These are phyloP conservation scores for Nothobranchius kuhntae DNA, from an alignment of 2,113 vertebrate species.

Conservation along the genomic window DNA sequence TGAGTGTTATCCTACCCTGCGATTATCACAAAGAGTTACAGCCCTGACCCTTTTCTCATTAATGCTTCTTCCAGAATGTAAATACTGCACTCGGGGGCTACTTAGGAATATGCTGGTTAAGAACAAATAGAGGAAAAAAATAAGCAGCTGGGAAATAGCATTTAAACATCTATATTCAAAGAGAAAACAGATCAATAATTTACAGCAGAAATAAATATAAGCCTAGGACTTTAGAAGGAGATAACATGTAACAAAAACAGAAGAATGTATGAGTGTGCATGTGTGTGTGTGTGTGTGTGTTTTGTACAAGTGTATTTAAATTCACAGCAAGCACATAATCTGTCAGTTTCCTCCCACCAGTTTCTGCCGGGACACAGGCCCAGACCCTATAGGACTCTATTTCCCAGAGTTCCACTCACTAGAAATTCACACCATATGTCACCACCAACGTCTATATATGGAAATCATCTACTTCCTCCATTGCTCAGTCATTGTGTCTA, in stretches of 20 bases:
- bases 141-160: conserved; percentile 6
- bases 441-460: too few relatives aligned
- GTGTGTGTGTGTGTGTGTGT: too few relatives aligned
- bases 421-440: too few relatives aligned
- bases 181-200: neutral
- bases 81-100: conserved; percentile 9
- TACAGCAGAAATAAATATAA: neutral
- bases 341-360: too few relatives aligned
- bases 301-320: neutral
- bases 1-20: conserved; percentile 1
- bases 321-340: neutral
- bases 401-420: too few relatives aligned
- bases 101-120: conserved; percentile 23
- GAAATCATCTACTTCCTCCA: too few relatives aligned
- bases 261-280: too few relatives aligned
- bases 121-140: neutral
- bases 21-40: conserved; percentile 11
- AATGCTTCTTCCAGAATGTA: conserved; percentile 7
- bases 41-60: conserved; percentile 14
- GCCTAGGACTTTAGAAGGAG: too few relatives aligned
- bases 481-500: too few relatives aligned
- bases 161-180: neutral
- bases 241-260: too few relatives aligned
- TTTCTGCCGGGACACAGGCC: too few relatives aligned
- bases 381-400: too few relatives aligned